Percentiles rank a stretch among this genome's conserved stretches.
These are phyloP conservation scores for Lasius fuliginosus DNA, from an alignment of 2,888 invertebrate species.

Conservation along the genomic window DNA sequence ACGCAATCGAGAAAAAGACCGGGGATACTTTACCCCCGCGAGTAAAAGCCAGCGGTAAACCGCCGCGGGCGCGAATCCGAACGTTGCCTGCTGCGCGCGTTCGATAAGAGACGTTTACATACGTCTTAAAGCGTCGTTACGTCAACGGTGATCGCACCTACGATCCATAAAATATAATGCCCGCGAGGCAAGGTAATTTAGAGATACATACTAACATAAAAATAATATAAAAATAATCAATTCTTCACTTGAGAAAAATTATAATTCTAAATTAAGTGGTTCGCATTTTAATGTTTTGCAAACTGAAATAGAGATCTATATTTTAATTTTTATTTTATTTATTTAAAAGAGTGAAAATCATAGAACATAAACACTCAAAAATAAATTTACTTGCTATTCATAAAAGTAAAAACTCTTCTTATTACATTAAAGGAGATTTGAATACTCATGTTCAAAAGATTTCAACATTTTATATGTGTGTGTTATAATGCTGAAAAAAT, in stretches of 20 bases:
- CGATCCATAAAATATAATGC: conserved; percentile 60
- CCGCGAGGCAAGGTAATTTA: conserved; percentile 42
- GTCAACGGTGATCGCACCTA: conserved; percentile 67
- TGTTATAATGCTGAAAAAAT: background rate
- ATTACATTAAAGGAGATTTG: background rate
- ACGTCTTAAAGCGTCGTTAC: conserved; percentile 73
- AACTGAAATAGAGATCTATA: background rate
- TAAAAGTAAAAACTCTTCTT: background rate
- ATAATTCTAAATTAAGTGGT: background rate
- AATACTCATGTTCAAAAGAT: too few relatives aligned
- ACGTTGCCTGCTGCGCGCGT: conserved; percentile 65
- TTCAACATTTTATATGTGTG: too few relatives aligned
- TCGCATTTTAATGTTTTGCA: background rate
- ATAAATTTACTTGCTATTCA: background rate
- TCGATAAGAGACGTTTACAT: conserved; percentile 77
- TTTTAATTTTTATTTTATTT: background rate
- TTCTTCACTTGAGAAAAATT: background rate
- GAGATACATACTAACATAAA: background rate
- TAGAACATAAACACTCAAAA: background rate
- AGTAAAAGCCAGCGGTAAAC: conserved; percentile 67
- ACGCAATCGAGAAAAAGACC: conserved; percentile 31
- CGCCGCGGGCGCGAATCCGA: conserved; percentile 64
- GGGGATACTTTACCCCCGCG: conserved; percentile 51
- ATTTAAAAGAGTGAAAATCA: background rate
- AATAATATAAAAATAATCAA: background rate